Conservation (phyloP, 2,888 invertebrate species). For the Bembecia ichneumoniformis region DNA sequence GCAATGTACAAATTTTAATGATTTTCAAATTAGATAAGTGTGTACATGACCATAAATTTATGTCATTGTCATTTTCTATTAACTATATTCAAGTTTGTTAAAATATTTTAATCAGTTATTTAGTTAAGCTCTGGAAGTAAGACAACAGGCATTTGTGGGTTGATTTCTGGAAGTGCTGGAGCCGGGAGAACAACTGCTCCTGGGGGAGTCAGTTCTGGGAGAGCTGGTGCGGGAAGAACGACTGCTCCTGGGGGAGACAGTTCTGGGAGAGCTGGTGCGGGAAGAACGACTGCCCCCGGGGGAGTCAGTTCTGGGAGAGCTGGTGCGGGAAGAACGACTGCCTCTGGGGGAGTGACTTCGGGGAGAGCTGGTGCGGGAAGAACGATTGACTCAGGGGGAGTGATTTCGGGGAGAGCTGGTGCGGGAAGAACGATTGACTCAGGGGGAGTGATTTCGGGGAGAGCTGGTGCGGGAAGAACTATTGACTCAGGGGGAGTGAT, state of each 20-base stretch:
- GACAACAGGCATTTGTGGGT: conserved; percentile 3
- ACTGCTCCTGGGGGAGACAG: conserved; percentile 4
- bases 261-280: conserved; percentile 6
- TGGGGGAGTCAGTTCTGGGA: conserved; percentile 9
- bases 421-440: conserved; percentile 5
- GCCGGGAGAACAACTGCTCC: conserved; percentile 6
- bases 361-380: conserved; percentile 7
- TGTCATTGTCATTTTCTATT: too few relatives aligned
- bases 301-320: conserved; percentile 9
- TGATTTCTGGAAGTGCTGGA: conserved; percentile 10
- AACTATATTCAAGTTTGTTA: too few relatives aligned
- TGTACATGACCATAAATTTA: too few relatives aligned
- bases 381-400: conserved; percentile 5
- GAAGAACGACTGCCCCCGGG: conserved; percentile 4
- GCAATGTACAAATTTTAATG: too few relatives aligned
- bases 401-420: conserved; percentile 7
- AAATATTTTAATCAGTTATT: too few relatives aligned
- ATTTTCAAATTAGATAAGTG: too few relatives aligned
- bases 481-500: conserved; percentile 5
- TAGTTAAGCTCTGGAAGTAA: conserved; percentile 4
- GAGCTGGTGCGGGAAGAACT: conserved; percentile 7
- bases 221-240: conserved; percentile 7
- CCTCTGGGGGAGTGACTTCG: conserved; percentile 3
- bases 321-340: conserved; percentile 7
- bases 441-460: conserved; percentile 3